Base-by-base conservation (phyloP, 2,113 vertebrate species). In the Orientallactaga bullata region DNA sequence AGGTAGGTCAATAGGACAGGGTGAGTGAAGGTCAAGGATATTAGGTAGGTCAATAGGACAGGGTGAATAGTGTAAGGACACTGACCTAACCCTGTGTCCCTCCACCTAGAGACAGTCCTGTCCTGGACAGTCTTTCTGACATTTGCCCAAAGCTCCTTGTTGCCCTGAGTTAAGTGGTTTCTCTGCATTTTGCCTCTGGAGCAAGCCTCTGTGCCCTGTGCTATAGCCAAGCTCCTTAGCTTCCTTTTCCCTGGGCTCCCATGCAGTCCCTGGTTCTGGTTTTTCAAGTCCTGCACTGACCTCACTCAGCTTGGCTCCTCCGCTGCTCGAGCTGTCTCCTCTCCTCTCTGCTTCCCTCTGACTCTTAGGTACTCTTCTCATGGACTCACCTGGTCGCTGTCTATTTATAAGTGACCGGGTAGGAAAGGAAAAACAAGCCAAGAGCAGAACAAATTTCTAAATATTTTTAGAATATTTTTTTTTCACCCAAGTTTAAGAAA, bases 341-440 rank as follows among this genome's bases (percentile, higher is more conserved):
- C 4, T 4, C 8, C n/a, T 88, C 61, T 74, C 88, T 21, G 30
- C 72, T 51, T 89, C 47, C 23, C 28, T 76, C 15, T 69, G 18
- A 51, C 5, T 58, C 17, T 83, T 61, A 55, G 24, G 12, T 39
- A 84, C 9, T 88, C 78, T 86, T 58, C 30, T 47, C 18, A 66
- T 12, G 20, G 68, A 1, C 85, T 85, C 35, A 68, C 91, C 86
- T 97, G 73, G 89, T 93, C 65, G 81, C 61, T 93, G 84, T 69
- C 90, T 94, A 96, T 92, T 95, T 94, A 88, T 92, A 92, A 95
- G 39, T 61, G 55, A 42, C 37, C 94, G 80, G 13, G 39, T 81
- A n/a, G 80, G 81, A 68, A 58, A 94, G 32, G 61, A 81, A 97
- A 47, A 60, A 79, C 39, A 20, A 69, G 65, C 10, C 86, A 39